These are phyloP conservation scores for Dicranocentrus wangi DNA, from an alignment of 2,888 invertebrate species.

Conservation along the genomic window DNA sequence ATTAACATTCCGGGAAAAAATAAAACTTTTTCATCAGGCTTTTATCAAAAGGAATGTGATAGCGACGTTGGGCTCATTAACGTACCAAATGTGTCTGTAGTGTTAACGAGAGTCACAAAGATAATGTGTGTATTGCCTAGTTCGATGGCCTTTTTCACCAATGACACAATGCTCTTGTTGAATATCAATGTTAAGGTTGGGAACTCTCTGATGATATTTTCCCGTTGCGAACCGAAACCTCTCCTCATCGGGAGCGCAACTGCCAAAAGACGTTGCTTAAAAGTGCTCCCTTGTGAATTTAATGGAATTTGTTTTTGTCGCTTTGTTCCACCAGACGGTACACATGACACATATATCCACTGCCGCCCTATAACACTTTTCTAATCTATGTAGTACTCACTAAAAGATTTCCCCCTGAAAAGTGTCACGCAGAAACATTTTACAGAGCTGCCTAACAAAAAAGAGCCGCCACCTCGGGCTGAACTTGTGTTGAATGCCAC, in stretches of 20 bases:
- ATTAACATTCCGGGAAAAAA: too few species aligned
- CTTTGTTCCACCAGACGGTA: too few species aligned
- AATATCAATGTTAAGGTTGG: conserved; percentile 25
- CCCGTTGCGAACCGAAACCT: too few species aligned
- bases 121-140: neutral
- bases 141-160: conserved; percentile 17
- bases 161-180: neutral
- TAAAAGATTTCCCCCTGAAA: neutral
- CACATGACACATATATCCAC: too few species aligned
- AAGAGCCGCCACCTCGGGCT: too few species aligned
- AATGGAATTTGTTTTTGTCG: conserved; percentile 18
- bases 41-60: neutral
- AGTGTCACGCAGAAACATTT: too few species aligned
- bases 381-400: too few species aligned
- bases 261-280: conserved; percentile 1
- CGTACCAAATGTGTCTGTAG: neutral
- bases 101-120: neutral
- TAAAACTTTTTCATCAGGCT: too few species aligned
- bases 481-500: conserved; percentile 7
- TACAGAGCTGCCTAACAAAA: too few species aligned
- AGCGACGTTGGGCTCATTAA: neutral
- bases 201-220: neutral
- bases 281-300: conserved; percentile 16
- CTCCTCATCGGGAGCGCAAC: neutral
- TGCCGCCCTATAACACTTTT: too few species aligned